Conservation (phyloP, 2,888 invertebrate species). For the Himalopsyche tibetana region DNA sequence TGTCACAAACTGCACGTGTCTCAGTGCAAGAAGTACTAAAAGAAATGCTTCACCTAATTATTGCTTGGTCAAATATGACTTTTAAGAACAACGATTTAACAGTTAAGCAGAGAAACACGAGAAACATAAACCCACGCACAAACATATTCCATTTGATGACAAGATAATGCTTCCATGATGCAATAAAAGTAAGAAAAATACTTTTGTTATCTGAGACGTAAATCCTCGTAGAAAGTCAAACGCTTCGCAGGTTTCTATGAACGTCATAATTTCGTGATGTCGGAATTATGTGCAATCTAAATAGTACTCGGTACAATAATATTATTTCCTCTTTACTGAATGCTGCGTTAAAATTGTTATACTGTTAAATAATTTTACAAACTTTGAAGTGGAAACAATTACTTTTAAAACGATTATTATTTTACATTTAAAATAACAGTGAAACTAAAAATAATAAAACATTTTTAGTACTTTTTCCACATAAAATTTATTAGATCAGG, state of each 20-base stretch:
- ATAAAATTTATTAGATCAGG: no score
- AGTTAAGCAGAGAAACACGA: constrained; percentile 17
- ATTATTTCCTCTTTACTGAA: constrained; percentile 22
- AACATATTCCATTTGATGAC: constrained; percentile 14
- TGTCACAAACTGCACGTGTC: constrained; percentile 8
- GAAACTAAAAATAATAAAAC: no score
- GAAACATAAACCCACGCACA: constrained; percentile 3
- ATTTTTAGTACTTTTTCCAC: no score
- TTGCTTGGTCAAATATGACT: constrained; percentile 10
- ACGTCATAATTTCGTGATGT: constrained; percentile 36
- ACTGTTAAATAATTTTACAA: no score
- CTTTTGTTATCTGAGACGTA: constrained; percentile 50
- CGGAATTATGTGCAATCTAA: constrained; percentile 19
- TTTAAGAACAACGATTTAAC: constrained; percentile 12
- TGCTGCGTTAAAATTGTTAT: background rate
- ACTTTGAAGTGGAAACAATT: no score
- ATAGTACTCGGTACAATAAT: background rate
- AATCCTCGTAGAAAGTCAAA: constrained; percentile 46
- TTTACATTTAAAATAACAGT: no score
- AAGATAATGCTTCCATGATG: constrained; percentile 50
- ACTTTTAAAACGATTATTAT: no score
- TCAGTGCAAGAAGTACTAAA: background rate
- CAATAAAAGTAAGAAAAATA: constrained; percentile 55
- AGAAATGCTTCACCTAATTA: background rate
- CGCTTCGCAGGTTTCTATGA: constrained; percentile 16